Evolutionary conservation across 2,888 invertebrate species (phyloP), one percentile per base, ranked within the genome.

Genomic region (Phytoseiulus persimilis): DNA sequence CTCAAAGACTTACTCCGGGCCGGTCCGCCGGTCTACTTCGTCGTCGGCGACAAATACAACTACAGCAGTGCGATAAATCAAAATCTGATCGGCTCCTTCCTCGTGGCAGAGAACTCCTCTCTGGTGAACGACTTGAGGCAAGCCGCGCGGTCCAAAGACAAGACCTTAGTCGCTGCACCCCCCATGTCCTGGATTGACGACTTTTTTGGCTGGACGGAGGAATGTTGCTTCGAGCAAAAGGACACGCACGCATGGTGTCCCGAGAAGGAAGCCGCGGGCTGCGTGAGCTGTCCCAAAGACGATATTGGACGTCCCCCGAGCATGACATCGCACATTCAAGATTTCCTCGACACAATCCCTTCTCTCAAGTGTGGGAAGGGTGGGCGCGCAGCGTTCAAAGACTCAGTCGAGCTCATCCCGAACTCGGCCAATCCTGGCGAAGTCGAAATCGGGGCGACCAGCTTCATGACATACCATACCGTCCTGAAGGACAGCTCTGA

Each of bases 111-210:
- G 32, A 45, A 45, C 32, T 32, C 32, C 39, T 91, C 92, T 18
- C 89, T 83, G 32, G 83, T 90, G 14, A 89, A 83, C 89, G 32
- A 90, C 23, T 11, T 28, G 45, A 90, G 83, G 23, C 2, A 45
- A 65, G 90, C 91, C 90, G 90, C 91, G 18, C 32, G 23, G 31
- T 31, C 32, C 5, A 45, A 31, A 18, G 28, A 45, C 5, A 87
- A 95, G 90, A 95, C 97, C 0, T 96, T 95, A 92, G 95, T 99
- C 90, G 90, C 90, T 0, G 96, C 97, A 0, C 96, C 97, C 14
- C 95, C 97, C 2, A 95, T 95, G 90, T 97, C 97, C 90, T 99
- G 99, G 99, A 92, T 99, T 90, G 99, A 99, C 92, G 98, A 98
- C 93, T 99, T 97, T 93, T 95, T 97, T 92, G 97, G 97, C 93